A percentile compares a stretch with the other conserved stretches of the same genome.
Conservation (phyloP, 1,140 invertebrate genomes). For the Hycleus cichorii region DNA sequence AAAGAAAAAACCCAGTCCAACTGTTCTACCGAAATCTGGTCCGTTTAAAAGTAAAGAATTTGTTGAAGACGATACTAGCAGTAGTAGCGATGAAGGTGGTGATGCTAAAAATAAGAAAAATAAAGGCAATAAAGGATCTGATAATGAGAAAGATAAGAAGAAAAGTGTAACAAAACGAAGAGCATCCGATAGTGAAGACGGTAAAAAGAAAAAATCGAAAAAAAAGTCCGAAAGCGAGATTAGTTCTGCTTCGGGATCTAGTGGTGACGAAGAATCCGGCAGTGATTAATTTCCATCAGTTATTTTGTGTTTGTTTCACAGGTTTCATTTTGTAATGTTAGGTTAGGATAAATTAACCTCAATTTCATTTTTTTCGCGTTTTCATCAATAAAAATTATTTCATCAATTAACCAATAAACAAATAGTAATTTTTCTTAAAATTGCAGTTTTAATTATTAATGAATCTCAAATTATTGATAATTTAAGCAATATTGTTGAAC, state of each 20-base stretch:
- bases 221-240: conserved; percentile 37
- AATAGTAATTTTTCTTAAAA: too few relatives aligned
- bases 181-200: background rate
- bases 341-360: conserved; percentile 1
- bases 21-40: conserved; percentile 42
- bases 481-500: too few relatives aligned
- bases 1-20: conserved; percentile 45
- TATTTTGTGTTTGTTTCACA: too few relatives aligned
- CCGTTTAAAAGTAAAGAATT: conserved; percentile 89
- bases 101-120: conserved; percentile 38
- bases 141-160: background rate
- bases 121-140: conserved; percentile 31
- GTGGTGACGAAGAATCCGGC: conserved; percentile 36
- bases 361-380: background rate
- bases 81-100: conserved; percentile 48
- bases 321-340: background rate
- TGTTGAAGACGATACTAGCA: conserved; percentile 63
- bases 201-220: conserved; percentile 27
- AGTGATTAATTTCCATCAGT: conserved; percentile 36
- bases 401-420: too few relatives aligned
- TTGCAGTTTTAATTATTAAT: too few relatives aligned
- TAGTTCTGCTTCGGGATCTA: conserved; percentile 35
- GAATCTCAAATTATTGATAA: background rate
- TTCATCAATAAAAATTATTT: too few relatives aligned
- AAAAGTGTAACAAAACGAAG: background rate